Percentiles rank a stretch among this genome's conserved stretches.
Evolutionary conservation across 2,888 invertebrate genomes (phyloP).

Genomic region (Abrostola tripartita): DNA sequence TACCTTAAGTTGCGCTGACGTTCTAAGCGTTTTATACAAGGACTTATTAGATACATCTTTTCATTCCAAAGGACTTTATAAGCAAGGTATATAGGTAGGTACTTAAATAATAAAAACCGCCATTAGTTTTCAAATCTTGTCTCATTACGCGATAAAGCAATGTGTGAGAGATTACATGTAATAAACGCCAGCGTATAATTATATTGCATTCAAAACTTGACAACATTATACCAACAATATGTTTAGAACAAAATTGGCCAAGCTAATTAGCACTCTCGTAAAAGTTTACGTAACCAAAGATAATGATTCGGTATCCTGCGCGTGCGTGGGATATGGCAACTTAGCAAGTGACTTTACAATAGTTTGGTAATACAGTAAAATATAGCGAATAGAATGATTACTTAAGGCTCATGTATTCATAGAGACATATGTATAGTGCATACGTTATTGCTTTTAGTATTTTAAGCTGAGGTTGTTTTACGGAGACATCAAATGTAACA

Average conservation of each 20-base stretch:
- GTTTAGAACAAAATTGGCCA: slow-evolving; percentile 55
- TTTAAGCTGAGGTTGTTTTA: slow-evolving; percentile 41
- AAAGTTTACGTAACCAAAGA: slow-evolving; percentile 61
- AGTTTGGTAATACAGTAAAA: slow-evolving; percentile 56
- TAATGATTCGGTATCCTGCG: slow-evolving; percentile 40
- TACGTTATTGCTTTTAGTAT: slow-evolving; percentile 49
- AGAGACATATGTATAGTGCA: slow-evolving; percentile 36
- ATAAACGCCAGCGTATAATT: neutral
- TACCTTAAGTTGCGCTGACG: too few relatives aligned
- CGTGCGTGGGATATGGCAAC: slow-evolving; percentile 42
- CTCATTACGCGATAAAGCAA: neutral
- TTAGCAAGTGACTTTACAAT: slow-evolving; percentile 57
- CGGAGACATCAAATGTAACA: slow-evolving; percentile 29
- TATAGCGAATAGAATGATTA: slow-evolving; percentile 32
- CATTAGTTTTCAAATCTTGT: neutral
- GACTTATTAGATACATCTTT: too few relatives aligned
- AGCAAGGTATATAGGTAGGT: too few relatives aligned
- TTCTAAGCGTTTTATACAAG: too few relatives aligned
- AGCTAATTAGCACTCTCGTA: slow-evolving; percentile 63
- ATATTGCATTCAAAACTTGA: neutral
- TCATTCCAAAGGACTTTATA: too few relatives aligned
- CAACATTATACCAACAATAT: slow-evolving; percentile 26
- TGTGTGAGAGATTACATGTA: neutral
- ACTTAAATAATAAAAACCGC: too few relatives aligned
- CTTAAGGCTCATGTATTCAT: slow-evolving; percentile 5